Base-by-base conservation (phyloP, 23 tunicate species). In the Halocynthia aurantium region DNA sequence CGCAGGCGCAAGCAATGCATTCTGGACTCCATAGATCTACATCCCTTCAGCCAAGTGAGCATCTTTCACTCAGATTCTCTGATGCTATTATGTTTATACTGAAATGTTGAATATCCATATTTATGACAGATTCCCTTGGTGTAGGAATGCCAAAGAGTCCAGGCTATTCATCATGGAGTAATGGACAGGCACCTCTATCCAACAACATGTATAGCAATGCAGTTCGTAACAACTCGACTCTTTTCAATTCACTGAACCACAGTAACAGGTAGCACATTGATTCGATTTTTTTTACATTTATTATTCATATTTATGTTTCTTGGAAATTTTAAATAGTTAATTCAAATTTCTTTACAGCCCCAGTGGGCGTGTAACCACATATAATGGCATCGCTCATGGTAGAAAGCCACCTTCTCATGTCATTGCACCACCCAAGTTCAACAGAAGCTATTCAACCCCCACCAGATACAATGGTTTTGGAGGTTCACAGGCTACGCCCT, bases 141-240 rank as follows among this genome's bases (percentile, higher is more conserved):
- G 7, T 74, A 21, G 77, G 53, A 60, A 71, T 51, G 62, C 49
- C 78, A 13, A 80, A 72, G 52, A 60, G 81, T 52, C 81, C 84
- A 21, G 57, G 84, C 6, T 84, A 84, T 68, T 89, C 96, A 49
- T 89, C 96, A 19, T 89, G 96, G 96, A 89, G 96, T 85, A 89
- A 70, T 71, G 88, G 85, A 53, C 88, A 84, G 58, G 72, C 72
- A 10, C 10, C 79, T 6, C 68, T 83, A 13, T 52, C 78, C 9
- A 74, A 74, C 52, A 56, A 64, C 61, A 72, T 75, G 80, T 55
- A 52, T 83, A 86, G 84, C 87, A 79, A 56, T 54, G 62, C 62
- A n/a, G 56, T 74, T 15, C 78, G 78, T 54, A 74, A 74, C 18
- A 50, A 81, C 51, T 66, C 96, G 6, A 67, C 96, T 18, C 60